Evolutionary conservation across 2,113 vertebrate species (phyloP).

Genomic region (Struthidea cinerea): DNA sequence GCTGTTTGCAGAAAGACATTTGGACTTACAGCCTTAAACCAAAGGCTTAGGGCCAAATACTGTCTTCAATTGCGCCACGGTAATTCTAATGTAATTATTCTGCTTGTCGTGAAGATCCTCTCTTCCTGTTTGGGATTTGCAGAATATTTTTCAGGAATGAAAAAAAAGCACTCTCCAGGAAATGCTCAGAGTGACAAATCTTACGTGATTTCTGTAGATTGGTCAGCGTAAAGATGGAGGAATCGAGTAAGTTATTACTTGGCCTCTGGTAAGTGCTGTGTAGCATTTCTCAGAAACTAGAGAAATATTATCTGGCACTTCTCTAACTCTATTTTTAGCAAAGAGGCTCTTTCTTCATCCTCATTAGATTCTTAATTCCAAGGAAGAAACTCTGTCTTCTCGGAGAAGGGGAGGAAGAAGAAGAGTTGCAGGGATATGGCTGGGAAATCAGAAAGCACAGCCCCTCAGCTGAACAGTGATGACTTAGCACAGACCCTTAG

Average conservation of each 20-base stretch:
- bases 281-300: neutral
- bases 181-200: neutral
- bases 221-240: neutral
- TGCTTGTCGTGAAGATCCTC: neutral
- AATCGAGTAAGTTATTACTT: neutral
- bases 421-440: neutral
- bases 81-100: neutral
- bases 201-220: neutral
- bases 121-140: neutral
- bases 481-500: neutral
- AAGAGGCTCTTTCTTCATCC: neutral
- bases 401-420: neutral
- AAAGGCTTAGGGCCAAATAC: neutral
- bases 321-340: neutral
- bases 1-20: slow-evolving; percentile 31
- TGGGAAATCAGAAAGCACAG: neutral
- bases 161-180: neutral
- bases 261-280: neutral
- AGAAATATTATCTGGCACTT: neutral
- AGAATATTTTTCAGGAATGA: neutral
- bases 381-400: neutral
- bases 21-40: neutral
- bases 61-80: neutral
- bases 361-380: neutral
- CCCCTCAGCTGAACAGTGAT: neutral